Evolutionary conservation across 2,797 vertebrate species (phyloP).

Genomic region (Okamejei kenojei): DNA sequence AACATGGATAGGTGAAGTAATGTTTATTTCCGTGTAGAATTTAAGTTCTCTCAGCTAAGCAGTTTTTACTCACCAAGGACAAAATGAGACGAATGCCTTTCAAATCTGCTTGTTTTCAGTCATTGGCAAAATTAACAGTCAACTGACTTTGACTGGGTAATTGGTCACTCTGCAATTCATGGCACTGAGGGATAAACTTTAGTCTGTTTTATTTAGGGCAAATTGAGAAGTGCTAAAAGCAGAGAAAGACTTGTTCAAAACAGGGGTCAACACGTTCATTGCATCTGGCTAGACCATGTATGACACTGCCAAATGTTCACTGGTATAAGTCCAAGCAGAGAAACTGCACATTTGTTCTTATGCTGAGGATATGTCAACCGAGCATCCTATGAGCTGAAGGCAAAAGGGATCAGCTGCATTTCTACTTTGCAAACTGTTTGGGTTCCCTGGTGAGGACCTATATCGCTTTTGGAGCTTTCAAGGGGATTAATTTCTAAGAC

Average conservation of each 20-base stretch:
- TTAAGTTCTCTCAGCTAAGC: background rate
- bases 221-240: background rate
- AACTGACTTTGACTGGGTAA: background rate
- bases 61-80: background rate
- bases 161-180: background rate
- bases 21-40: background rate
- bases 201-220: background rate
- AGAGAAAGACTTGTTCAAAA: background rate
- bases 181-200: too few relatives aligned
- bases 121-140: background rate
- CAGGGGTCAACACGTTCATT: background rate
- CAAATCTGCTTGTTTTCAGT: background rate
- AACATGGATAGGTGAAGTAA: too few relatives aligned
- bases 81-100: background rate
- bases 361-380: background rate
- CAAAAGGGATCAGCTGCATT: background rate
- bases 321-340: background rate
- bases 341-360: background rate
- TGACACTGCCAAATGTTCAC: background rate
- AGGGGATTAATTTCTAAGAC: background rate
- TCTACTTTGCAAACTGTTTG: background rate
- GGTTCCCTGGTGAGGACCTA: too few relatives aligned
- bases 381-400: background rate
- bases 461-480: background rate
- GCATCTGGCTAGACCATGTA: background rate